phyloP scores from a whole-genome alignment of 1,140 invertebrate genomes.

The Armadillidium nasatum region DNA sequence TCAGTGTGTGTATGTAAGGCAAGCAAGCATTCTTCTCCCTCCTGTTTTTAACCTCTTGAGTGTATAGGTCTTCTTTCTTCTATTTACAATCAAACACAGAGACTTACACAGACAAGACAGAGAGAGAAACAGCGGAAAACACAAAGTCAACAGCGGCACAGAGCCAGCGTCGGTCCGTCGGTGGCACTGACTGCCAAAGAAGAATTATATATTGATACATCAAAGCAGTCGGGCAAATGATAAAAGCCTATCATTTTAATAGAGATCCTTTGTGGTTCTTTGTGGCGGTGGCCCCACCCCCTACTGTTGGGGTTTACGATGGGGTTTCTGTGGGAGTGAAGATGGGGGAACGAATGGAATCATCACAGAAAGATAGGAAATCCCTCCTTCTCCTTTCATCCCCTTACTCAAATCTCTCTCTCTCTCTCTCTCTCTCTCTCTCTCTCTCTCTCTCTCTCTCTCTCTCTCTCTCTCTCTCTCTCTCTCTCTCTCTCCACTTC shows the following conservation, averaged over 20 bases:
- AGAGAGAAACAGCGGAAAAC: not conserved
- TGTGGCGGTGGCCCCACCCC: conserved; percentile 32
- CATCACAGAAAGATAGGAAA: conserved; percentile 2
- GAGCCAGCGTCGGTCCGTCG: not conserved
- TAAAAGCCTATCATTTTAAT: conserved; percentile 44
- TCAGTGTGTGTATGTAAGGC: too few relatives aligned
- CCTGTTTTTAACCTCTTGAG: too few relatives aligned
- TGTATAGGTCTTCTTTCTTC: too few relatives aligned
- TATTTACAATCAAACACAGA: conserved; percentile 1
- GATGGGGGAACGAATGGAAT: not conserved
- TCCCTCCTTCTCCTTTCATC: conserved; percentile 4
- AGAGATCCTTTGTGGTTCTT: conserved; percentile 43
- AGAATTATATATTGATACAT: conserved; percentile 44
- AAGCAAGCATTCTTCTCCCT: too few relatives aligned
- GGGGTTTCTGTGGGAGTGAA: not conserved
- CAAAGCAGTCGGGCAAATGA: conserved; percentile 39
- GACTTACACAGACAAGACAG: not conserved
- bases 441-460: conserved; percentile 5
- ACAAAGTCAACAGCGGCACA: conserved; percentile 27
- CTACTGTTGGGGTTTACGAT: not conserved
- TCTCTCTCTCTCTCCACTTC: not conserved
- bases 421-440: not conserved
- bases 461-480: conserved; percentile 7
- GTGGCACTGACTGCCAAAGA: conserved; percentile 18
- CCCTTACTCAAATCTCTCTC: not conserved